phyloP scores from a whole-genome alignment of 2,888 invertebrate species.

The Colostygia pectinataria region DNA sequence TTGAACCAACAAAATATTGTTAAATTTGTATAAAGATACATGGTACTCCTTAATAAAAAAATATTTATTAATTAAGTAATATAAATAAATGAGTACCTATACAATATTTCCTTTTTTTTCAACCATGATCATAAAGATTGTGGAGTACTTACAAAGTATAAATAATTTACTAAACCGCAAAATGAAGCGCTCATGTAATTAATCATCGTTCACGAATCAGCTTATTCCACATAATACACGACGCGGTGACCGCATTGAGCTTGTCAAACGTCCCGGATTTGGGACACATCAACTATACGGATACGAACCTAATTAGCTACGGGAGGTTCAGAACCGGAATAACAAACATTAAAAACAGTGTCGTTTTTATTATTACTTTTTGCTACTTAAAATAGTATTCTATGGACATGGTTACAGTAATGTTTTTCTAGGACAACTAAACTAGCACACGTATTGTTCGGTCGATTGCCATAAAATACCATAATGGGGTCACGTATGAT shows the following conservation, averaged over 20 bases:
- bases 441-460: conserved; percentile 11
- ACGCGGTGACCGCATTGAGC: conserved; percentile 29
- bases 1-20: too few species aligned
- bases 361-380: not conserved
- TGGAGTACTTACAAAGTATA: not conserved
- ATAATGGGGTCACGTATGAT: conserved; percentile 56
- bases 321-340: conserved; percentile 13
- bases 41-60: too few species aligned
- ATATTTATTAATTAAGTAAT: not conserved
- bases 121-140: not conserved
- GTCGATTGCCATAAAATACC: conserved; percentile 50
- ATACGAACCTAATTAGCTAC: conserved; percentile 28
- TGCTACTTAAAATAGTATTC: not conserved
- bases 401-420: not conserved
- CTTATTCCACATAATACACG: conserved; percentile 28
- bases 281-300: conserved; percentile 28
- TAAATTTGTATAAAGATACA: too few species aligned
- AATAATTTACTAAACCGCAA: conserved; percentile 20
- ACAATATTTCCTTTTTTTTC: not conserved
- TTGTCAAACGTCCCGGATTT: conserved; percentile 34
- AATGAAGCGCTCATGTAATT: conserved; percentile 22
- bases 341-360: not conserved
- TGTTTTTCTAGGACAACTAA: conserved; percentile 11
- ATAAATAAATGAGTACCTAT: not conserved
- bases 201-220: conserved; percentile 31